phyloP scores from a whole-genome alignment of 2,888 invertebrate species.

The Dyspetes luteomarginatus region DNA sequence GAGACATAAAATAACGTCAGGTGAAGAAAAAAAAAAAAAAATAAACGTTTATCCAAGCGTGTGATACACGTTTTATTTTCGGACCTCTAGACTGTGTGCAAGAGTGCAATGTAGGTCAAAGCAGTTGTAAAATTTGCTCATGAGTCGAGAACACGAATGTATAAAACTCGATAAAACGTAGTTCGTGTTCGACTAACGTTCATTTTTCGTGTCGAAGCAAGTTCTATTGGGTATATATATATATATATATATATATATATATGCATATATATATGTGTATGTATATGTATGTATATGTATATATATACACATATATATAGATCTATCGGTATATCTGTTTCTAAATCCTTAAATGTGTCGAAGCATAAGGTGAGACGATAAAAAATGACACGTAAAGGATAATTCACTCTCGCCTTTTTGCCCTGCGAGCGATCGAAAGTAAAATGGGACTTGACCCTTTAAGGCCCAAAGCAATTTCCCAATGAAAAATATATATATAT shows the following conservation, averaged over 20 bases:
- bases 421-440: too few relatives aligned
- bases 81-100: neutral
- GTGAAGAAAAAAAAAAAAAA: too few relatives aligned
- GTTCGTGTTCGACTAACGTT: constrained; percentile 20
- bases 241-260: neutral
- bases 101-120: constrained; percentile 16
- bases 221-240: neutral
- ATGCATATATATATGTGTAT: neutral
- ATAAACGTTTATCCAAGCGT: neutral
- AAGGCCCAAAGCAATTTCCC: too few relatives aligned
- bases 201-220: neutral
- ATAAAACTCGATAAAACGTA: constrained; percentile 5
- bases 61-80: neutral
- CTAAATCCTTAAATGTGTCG: neutral
- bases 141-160: constrained; percentile 14
- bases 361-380: neutral
- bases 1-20: too few relatives aligned
- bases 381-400: neutral
- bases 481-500: too few relatives aligned
- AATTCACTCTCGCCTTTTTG: too few relatives aligned
- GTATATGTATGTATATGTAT: neutral
- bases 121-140: constrained; percentile 22
- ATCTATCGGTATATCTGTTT: neutral
- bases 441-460: too few relatives aligned
- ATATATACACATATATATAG: neutral